Percentiles rank a stretch among this genome's conserved stretches.
Evolutionary conservation across 2,113 vertebrate species (phyloP).

Genomic region (Neofelis nebulosa): DNA sequence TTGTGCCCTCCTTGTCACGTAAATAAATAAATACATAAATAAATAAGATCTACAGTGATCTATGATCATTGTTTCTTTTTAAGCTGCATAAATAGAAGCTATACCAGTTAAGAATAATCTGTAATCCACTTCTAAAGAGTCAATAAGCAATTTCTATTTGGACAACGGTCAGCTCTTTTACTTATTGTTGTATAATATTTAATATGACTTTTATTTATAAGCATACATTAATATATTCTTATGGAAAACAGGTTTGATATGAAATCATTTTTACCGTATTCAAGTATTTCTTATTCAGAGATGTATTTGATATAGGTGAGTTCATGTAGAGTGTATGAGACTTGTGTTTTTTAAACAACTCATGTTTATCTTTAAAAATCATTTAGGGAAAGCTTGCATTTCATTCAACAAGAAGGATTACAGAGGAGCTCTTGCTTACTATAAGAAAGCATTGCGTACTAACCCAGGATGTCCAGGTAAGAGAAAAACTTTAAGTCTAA

Average conservation of each 20-base stretch:
- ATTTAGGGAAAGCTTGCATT: slow-evolving; percentile 97
- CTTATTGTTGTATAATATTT: slow-evolving; percentile 27
- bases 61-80: background rate
- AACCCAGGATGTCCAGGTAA: slow-evolving; percentile 98
- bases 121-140: slow-evolving; percentile 18
- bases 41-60: no score
- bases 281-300: slow-evolving; percentile 33
- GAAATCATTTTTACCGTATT: slow-evolving; percentile 36
- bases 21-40: no score
- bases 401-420: slow-evolving; percentile 99
- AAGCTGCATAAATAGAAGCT: slow-evolving; percentile 21
- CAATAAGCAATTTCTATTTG: slow-evolving; percentile 37
- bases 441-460: slow-evolving; percentile 98
- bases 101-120: slow-evolving; percentile 27
- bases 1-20: no score
- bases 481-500: slow-evolving; percentile 54
- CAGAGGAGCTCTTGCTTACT: slow-evolving; percentile 97
- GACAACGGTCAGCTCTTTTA: slow-evolving; percentile 11
- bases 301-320: slow-evolving; percentile 26
- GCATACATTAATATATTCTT: background rate
- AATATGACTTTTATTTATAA: slow-evolving; percentile 14
- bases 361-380: slow-evolving; percentile 51
- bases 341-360: slow-evolving; percentile 34
- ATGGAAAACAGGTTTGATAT: background rate
- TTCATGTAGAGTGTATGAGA: background rate